Conservation (phyloP, 2,113 vertebrate genomes). For the Callipepla californica region DNA sequence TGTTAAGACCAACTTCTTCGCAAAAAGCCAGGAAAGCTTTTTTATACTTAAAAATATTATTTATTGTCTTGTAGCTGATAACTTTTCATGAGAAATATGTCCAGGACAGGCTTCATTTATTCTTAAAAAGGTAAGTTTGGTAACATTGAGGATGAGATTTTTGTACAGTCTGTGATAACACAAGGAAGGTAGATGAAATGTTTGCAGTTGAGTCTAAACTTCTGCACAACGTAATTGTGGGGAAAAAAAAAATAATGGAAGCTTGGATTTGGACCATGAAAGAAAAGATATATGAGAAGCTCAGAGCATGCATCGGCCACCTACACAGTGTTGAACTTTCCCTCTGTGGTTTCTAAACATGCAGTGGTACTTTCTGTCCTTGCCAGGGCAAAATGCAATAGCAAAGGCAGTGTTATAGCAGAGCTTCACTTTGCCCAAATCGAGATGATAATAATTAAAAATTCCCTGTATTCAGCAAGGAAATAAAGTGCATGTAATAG, state of each 20-base stretch:
- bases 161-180: background rate
- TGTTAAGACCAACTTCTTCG: background rate
- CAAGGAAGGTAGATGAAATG: background rate
- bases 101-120: background rate
- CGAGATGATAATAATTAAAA: slow-evolving; percentile 47
- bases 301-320: background rate
- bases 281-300: background rate
- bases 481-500: slow-evolving; percentile 23
- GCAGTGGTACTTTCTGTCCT: background rate
- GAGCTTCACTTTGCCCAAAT: background rate
- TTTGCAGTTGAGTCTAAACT: background rate
- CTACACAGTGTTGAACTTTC: background rate
- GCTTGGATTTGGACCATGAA: background rate
- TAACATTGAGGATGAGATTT: background rate
- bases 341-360: background rate
- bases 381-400: background rate
- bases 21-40: background rate
- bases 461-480: background rate
- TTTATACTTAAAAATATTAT: background rate
- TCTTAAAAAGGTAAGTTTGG: background rate
- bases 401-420: background rate
- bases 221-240: background rate
- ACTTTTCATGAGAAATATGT: background rate
- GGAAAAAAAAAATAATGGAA: background rate
- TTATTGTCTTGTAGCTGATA: background rate